phyloP scores from a whole-genome alignment of 2,113 vertebrate genomes.

The Dryoscopus gambensis region DNA sequence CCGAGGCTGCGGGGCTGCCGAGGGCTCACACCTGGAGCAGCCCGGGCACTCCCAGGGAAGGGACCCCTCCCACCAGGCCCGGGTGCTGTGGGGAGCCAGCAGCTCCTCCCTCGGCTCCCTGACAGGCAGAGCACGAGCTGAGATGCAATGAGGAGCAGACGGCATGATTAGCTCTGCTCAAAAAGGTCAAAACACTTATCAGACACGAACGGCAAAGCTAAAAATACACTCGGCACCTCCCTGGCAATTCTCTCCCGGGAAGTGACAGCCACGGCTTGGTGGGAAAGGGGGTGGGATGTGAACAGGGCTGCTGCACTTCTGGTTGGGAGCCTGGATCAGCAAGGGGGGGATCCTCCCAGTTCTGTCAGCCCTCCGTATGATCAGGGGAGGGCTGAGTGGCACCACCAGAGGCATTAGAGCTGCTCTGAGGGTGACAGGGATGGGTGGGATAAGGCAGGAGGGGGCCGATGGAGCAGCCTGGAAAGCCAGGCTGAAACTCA shows the following conservation, averaged over 20 bases:
- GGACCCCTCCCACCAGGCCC: rapidly evolving
- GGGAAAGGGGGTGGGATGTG: not conserved
- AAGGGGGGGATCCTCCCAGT: not conserved
- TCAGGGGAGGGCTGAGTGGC: not conserved
- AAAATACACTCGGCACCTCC: constrained; percentile 60
- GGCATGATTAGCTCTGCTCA: constrained; percentile 42
- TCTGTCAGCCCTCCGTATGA: not conserved
- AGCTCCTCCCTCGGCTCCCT: not conserved
- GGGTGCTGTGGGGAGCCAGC: not conserved
- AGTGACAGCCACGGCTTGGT: constrained; percentile 3
- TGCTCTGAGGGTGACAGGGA: not conserved
- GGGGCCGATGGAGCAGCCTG: not conserved
- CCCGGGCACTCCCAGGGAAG: not conserved
- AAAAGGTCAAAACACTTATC: constrained; percentile 66
- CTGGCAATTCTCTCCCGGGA: constrained; percentile 35
- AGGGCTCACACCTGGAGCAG: not conserved
- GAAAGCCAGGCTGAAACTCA: not conserved
- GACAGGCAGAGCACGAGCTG: constrained; percentile 15
- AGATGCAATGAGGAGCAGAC: constrained; percentile 28
- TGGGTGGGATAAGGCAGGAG: not conserved
- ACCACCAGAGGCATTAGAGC: rapidly evolving
- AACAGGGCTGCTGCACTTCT: not conserved
- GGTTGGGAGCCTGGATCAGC: not conserved
- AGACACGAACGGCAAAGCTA: constrained; percentile 28
- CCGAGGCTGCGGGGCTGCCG: not conserved